Conservation (phyloP, 2,888 invertebrate genomes). For the Thymelicus lineola region DNA sequence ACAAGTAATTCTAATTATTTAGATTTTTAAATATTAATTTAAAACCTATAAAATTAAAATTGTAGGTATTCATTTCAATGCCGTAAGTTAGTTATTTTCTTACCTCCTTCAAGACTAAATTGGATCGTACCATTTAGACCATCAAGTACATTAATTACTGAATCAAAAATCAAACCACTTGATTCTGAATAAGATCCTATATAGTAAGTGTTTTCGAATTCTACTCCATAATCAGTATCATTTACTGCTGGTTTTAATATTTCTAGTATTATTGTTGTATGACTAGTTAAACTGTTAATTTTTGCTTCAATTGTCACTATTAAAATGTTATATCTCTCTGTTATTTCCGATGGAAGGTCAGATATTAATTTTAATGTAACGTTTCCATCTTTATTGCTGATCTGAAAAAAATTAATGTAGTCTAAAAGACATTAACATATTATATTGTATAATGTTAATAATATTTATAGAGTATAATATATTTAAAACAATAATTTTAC, state of each 20-base stretch:
- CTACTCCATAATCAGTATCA: not conserved
- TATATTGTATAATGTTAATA: not conserved
- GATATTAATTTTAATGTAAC: constrained; percentile 43
- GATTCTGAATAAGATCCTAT: constrained; percentile 42
- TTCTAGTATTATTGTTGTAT: constrained; percentile 39
- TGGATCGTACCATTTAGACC: constrained; percentile 47
- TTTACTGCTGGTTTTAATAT: constrained; percentile 6
- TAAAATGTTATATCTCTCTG: constrained; percentile 45
- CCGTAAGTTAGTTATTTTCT: constrained; percentile 11
- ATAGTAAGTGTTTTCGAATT: constrained; percentile 39
- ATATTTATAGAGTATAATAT: not conserved
- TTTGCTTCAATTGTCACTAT: constrained; percentile 47
- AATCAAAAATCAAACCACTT: constrained; percentile 35
- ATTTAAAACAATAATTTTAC: constrained; percentile 41
- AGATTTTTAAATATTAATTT: too few relatives aligned
- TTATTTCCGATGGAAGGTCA: constrained; percentile 41
- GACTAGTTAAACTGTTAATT: constrained; percentile 37
- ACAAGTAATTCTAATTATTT: too few relatives aligned
- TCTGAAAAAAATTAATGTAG: constrained; percentile 49
- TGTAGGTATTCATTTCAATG: too few relatives aligned
- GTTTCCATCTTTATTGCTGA: constrained; percentile 42
- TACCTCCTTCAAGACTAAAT: constrained; percentile 53
- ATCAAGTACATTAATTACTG: constrained; percentile 20
- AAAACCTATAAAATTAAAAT: too few relatives aligned
- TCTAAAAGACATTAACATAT: constrained; percentile 50